Base-by-base conservation (phyloP, 2,888 invertebrate species). In the Dorcus parallelipipedus region DNA sequence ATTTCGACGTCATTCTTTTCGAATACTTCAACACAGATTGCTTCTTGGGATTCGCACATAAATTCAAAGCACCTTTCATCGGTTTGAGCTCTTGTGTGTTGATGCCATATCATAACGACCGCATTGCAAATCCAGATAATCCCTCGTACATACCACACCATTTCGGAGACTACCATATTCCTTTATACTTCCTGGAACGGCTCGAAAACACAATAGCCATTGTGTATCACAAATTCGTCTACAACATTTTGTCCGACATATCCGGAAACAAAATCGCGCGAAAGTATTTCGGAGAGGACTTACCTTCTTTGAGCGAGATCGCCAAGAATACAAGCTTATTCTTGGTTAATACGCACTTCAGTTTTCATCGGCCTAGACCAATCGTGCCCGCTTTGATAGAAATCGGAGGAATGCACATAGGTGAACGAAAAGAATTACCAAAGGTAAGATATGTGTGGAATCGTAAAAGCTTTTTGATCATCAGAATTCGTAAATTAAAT, bases 11-110 rank as follows among this genome's bases (percentile, higher is more conserved):
- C 0, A 79, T 88, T 5, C 72, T 90, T 0, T 77, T 84, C 48
- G 90, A 90, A 73, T 83, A 82, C 56, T 89, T 89, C 69, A 87
- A 87, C 62, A 82, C 83, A 58, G 87, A 90, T 68, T 88, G 90
- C 69, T 83, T 84, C 72, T 75, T 88, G 61, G 86, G 84, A 1
- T 73, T 89, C 33, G 84, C 84, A 0, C 79, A 87, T 68, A 81
- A 83, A 62, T 78, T 88, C 6, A 74, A 81, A 45, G 85, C 80
- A 40, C 84, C 84, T 1, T 78, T 82, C 45, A 81, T 85, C 49
- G 82, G 82, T 2, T 72, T 85, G 51, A 79, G 80, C 4, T 82
- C 84, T 0, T 82, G 81, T 59, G 76, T 77, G 1, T 58, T 82
- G 58, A 69, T 83, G 64, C 81, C 83, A 0, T 82, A 81, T 79